Evolutionary conservation across 2,888 invertebrate species (phyloP).

Genomic region (Plutella xylostella): DNA sequence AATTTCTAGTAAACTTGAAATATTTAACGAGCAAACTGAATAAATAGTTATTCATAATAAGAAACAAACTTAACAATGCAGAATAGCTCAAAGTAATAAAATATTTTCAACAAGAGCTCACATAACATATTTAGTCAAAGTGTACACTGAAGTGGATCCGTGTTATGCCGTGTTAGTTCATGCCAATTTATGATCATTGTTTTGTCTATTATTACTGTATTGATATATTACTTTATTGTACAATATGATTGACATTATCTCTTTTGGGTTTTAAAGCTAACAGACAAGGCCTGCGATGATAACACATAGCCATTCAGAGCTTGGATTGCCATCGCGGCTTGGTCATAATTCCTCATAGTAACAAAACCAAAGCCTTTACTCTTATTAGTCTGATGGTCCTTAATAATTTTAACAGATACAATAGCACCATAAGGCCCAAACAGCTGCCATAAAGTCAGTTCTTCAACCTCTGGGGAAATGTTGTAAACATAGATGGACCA

Average conservation of each 20-base stretch:
- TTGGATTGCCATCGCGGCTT: slow-evolving; percentile 68
- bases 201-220: slow-evolving; percentile 64
- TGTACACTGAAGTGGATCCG: slow-evolving; percentile 39
- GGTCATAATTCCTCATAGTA: slow-evolving; percentile 67
- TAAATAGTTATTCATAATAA: slow-evolving; percentile 68
- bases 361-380: slow-evolving; percentile 69
- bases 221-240: slow-evolving; percentile 60
- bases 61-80: slow-evolving; percentile 69
- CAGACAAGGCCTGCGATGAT: slow-evolving; percentile 61
- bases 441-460: slow-evolving; percentile 64
- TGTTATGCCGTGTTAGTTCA: slow-evolving; percentile 43
- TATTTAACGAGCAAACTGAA: slow-evolving; percentile 70
- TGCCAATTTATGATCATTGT: slow-evolving; percentile 51
- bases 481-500: slow-evolving; percentile 69
- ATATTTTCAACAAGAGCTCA: slow-evolving; percentile 63
- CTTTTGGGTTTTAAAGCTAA: slow-evolving; percentile 68
- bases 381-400: slow-evolving; percentile 66
- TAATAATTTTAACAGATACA: slow-evolving; percentile 67
- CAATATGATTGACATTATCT: slow-evolving; percentile 60
- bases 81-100: slow-evolving; percentile 67
- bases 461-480: slow-evolving; percentile 64
- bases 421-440: slow-evolving; percentile 71
- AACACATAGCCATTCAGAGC: slow-evolving; percentile 62
- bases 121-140: slow-evolving; percentile 42
- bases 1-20: slow-evolving; percentile 69